Evolutionary conservation across 2,113 vertebrate species (phyloP).

Genomic region (Microtus richardsoni): DNA sequence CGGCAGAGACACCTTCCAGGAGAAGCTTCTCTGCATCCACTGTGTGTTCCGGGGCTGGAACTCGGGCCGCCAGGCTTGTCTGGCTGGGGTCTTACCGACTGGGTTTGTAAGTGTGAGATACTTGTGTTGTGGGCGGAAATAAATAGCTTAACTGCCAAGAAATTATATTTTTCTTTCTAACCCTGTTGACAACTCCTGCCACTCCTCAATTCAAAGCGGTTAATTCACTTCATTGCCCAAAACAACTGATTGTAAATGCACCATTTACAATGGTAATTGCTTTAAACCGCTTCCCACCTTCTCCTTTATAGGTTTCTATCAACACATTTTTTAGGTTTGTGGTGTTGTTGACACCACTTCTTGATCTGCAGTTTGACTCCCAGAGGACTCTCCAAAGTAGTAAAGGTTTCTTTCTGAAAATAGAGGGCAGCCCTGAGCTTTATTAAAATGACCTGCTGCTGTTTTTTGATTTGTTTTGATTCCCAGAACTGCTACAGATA

Average conservation of each 20-base stretch:
- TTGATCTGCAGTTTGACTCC: conserved; percentile 23
- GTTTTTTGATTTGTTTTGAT: background rate
- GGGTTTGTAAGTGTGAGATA: conserved; percentile 10
- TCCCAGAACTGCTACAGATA: conserved; percentile 17
- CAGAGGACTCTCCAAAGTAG: background rate
- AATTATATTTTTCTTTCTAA: conserved; percentile 17
- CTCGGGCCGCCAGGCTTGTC: background rate
- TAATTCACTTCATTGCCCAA: conserved; percentile 47
- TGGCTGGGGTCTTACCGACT: background rate
- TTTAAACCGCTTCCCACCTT: conserved; percentile 59
- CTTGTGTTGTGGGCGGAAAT: background rate
- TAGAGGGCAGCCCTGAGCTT: background rate
- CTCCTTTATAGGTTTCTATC: conserved; percentile 68
- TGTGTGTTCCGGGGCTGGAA: background rate
- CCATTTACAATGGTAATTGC: background rate
- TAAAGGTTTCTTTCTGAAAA: background rate
- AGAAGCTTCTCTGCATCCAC: background rate
- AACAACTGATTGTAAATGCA: conserved; percentile 45
- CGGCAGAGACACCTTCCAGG: background rate
- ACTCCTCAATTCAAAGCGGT: conserved; percentile 6
- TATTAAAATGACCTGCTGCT: background rate
- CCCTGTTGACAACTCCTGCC: background rate
- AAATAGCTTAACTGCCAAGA: conserved; percentile 23
- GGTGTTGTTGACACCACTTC: conserved; percentile 50
- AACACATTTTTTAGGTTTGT: conserved; percentile 54